phyloP scores from a whole-genome alignment of 2,797 vertebrate genomes.

The Pseudomugil tenellus region DNA sequence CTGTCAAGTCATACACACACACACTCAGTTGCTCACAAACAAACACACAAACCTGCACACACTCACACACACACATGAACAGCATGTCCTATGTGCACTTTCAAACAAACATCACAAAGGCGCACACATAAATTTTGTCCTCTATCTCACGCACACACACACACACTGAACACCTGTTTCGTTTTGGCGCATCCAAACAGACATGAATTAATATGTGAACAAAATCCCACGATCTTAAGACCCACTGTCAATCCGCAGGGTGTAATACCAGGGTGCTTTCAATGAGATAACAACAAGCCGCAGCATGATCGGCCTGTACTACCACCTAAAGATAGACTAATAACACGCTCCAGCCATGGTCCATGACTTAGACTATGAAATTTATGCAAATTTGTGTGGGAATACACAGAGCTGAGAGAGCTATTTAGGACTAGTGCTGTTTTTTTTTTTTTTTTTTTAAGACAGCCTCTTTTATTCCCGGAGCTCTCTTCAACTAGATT shows the following conservation, averaged over 20 bases:
- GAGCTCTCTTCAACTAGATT: slow-evolving; percentile 59
- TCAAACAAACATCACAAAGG: slow-evolving; percentile 67
- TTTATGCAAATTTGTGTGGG: slow-evolving; percentile 83
- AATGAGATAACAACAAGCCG: slow-evolving; percentile 75
- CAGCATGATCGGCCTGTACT: slow-evolving; percentile 67
- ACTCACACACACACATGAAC: slow-evolving; percentile 39
- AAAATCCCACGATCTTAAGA: slow-evolving; percentile 84
- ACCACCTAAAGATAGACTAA: slow-evolving; percentile 68
- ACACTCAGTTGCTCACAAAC: slow-evolving; percentile 26
- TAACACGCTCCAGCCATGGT: slow-evolving; percentile 68
- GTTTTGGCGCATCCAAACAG: slow-evolving; percentile 78
- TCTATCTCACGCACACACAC: slow-evolving; percentile 45
- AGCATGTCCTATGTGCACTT: slow-evolving; percentile 36
- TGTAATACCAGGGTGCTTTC: slow-evolving; percentile 73
- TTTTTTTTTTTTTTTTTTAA: slow-evolving; percentile 58
- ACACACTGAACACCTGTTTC: slow-evolving; percentile 84
- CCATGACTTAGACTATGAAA: slow-evolving; percentile 79
- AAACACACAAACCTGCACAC: slow-evolving; percentile 31
- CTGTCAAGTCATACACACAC: slow-evolving; percentile 71
- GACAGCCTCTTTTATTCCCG: slow-evolving; percentile 62
- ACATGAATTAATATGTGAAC: slow-evolving; percentile 80
- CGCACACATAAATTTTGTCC: slow-evolving; percentile 54
- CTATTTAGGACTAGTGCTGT: slow-evolving; percentile 62
- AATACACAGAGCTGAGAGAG: slow-evolving; percentile 66
- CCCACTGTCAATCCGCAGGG: slow-evolving; percentile 65